phyloP scores from a whole-genome alignment of 30 jellyfish, hydroid and myxozoan species.

The Hydractinia symbiolongicarpus region DNA sequence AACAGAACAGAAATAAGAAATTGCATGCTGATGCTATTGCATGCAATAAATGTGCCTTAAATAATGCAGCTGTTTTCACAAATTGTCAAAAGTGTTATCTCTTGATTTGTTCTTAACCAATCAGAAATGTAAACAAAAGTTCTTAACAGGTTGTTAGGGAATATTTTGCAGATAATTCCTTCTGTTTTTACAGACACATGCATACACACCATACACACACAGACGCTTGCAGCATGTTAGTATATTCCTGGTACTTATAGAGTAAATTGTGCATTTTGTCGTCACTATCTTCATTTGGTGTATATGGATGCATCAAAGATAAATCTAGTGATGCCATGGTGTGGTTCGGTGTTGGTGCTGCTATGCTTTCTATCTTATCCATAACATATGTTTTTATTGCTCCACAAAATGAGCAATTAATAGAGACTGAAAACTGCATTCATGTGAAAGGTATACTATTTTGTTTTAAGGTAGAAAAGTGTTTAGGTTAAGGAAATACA shows the following conservation, averaged over 20 bases:
- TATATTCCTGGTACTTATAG: constrained; percentile 17
- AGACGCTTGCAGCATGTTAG: too few relatives aligned
- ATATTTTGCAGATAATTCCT: too few relatives aligned
- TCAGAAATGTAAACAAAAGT: too few relatives aligned
- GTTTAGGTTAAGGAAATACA: not conserved
- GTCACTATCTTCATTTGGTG: constrained; percentile 49
- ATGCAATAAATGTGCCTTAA: too few relatives aligned
- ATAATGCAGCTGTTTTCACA: too few relatives aligned
- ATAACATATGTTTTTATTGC: constrained; percentile 58
- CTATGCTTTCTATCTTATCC: constrained; percentile 53
- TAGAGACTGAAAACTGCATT: constrained; percentile 78
- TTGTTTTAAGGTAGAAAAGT: not conserved
- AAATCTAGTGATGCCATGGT: constrained; percentile 39
- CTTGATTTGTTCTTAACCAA: too few relatives aligned
- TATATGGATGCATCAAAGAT: constrained; percentile 42
- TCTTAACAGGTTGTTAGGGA: too few relatives aligned
- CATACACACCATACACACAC: too few relatives aligned
- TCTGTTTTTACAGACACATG: too few relatives aligned
- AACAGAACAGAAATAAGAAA: too few relatives aligned
- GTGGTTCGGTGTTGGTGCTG: constrained; percentile 62
- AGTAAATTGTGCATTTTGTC: constrained; percentile 44
- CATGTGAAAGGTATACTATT: constrained; percentile 56
- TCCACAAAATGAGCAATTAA: constrained; percentile 57
- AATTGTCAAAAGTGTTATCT: too few relatives aligned
- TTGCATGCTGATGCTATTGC: too few relatives aligned